Conservation (phyloP, 2,113 vertebrate species). For the Paraplagusia blochii region DNA sequence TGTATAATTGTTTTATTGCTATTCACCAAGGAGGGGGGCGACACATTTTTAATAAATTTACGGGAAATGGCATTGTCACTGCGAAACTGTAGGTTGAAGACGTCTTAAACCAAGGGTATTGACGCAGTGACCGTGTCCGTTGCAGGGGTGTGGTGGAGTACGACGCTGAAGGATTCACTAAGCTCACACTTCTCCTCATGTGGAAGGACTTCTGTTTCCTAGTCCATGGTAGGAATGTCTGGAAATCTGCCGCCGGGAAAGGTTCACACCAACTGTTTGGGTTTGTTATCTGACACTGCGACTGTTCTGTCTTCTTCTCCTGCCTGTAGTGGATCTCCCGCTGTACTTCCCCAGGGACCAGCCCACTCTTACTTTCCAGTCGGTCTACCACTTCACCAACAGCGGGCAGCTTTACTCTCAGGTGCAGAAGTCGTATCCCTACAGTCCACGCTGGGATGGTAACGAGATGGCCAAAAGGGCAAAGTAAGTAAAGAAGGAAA, state of each 20-base stretch:
- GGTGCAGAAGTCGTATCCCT: constrained; percentile 96
- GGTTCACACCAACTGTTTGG: neutral
- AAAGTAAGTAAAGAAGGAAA: constrained; percentile 81
- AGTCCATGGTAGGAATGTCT: constrained; percentile 83
- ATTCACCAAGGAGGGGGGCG: too few species aligned
- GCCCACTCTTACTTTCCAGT: constrained; percentile 96
- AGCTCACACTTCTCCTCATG: constrained; percentile 94
- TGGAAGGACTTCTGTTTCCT: constrained; percentile 98
- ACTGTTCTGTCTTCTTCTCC: constrained; percentile 20
- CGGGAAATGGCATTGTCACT: too few species aligned
- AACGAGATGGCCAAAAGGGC: constrained; percentile 99
- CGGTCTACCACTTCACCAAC: constrained; percentile 96
- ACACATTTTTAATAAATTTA: too few species aligned
- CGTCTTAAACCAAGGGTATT: too few species aligned
- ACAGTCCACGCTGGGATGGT: constrained; percentile 98
- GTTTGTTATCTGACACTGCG: neutral
- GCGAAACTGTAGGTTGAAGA: too few species aligned
- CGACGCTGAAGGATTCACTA: constrained; percentile 97
- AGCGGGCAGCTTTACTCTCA: constrained; percentile 97
- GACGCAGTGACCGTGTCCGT: constrained; percentile 21
- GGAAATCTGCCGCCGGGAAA: constrained; percentile 20
- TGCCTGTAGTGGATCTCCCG: constrained; percentile 86
- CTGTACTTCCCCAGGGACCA: constrained; percentile 97
- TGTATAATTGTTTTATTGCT: too few species aligned
- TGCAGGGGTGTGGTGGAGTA: constrained; percentile 95